A percentile compares a stretch with the other conserved stretches of the same genome.
Evolutionary conservation across 2,797 vertebrate genomes (phyloP).

Genomic region (Myiotriccus ornatus): DNA sequence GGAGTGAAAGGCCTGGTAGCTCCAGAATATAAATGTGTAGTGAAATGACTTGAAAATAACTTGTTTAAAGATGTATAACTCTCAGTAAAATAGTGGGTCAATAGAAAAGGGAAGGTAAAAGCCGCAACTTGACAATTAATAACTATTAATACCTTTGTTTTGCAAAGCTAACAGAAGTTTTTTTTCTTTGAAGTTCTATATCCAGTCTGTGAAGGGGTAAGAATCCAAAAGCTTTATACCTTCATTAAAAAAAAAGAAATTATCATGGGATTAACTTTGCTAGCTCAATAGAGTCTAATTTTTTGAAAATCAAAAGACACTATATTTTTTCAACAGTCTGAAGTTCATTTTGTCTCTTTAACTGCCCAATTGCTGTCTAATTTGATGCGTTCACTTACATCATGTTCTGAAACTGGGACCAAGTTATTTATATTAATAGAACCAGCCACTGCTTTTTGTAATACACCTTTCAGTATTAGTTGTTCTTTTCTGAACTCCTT

Average conservation of each 20-base stretch:
- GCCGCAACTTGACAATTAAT: not conserved
- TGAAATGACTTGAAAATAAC: not conserved
- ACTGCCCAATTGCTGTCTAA: not conserved
- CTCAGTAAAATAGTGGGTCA: not conserved
- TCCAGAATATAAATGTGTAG: not conserved
- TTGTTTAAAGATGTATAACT: not conserved
- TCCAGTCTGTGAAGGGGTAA: not conserved
- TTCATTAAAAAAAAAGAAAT: not conserved
- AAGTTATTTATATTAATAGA: not conserved
- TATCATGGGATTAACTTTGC: not conserved
- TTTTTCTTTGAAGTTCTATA: not conserved
- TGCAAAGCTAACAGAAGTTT: not conserved
- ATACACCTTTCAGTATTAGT: not conserved
- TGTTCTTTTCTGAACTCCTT: constrained; percentile 3
- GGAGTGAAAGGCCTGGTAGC: not conserved
- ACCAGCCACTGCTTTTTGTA: not conserved
- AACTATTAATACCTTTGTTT: not conserved
- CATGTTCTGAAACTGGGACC: not conserved
- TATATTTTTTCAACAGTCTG: not conserved
- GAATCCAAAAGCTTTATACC: not conserved
- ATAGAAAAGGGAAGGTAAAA: not conserved
- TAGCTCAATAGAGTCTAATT: not conserved
- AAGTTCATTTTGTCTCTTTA: not conserved
- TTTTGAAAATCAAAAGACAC: not conserved
- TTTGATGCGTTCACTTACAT: not conserved